Base-by-base conservation (phyloP, 2,113 vertebrate species). In the Bos javanicus region DNA sequence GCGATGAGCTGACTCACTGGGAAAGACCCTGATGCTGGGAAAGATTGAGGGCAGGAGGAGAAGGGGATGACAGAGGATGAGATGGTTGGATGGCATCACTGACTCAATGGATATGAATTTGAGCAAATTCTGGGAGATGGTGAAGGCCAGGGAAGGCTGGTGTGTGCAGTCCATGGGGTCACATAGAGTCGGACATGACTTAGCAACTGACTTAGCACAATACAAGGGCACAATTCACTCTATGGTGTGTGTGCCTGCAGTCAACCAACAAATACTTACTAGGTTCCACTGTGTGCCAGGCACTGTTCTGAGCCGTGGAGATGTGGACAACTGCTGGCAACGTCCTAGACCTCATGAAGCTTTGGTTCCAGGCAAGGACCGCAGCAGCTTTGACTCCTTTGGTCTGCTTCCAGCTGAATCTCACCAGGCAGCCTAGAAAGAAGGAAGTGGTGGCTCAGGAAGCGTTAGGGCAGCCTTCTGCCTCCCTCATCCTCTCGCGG, bases 211-310 rank as follows among this genome's bases (percentile, higher is more conserved):
- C 48, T 48, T 48, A 76, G 6, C 13, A 12, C 36, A 25, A 1
- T 7, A 7, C 15, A 39, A n/a, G 59, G 26, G n/a, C 54, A 33
- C 33, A 11, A 5, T 2, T 39, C 9, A 2, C 56, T 33, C 5
- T 2, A 0, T 7, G 2, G 19, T 4, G 23, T 6, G 2, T 0
- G 1, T 0, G 16, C 2, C 0, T 2, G 1, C 16, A 0, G 46
- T n/a, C 64, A 9, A 8, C 57, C 16, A 19, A 1, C 33, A 23
- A 4, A 19, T 33, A 2, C 33, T 3, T 26, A 2, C 64, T 2
- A 1, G 86, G 19, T 3, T 25, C 88, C 21, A 0, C 54, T 12
- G 85, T 26, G 60, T 0, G 6, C 17, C 16, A 19, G 30, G 39
- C 54, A 21, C 74, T 2, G 0, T 14, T 52, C 62, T 1, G 7